Evolutionary conservation across 2,888 invertebrate species (phyloP).

Genomic region (Lamellibrachia columna): DNA sequence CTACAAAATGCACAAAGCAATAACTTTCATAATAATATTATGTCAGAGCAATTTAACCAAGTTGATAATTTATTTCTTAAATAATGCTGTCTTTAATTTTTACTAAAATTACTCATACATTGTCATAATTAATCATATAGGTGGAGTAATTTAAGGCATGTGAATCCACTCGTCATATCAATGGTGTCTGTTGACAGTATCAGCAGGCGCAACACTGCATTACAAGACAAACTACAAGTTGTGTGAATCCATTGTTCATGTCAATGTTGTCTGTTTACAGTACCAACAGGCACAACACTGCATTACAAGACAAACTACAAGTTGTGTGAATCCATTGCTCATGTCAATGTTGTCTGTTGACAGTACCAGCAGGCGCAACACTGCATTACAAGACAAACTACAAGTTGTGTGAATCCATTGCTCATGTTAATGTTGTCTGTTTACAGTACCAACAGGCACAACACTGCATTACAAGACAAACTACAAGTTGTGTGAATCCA

Average conservation of each 20-base stretch:
- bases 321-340: neutral
- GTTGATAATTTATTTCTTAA: too few relatives aligned
- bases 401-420: neutral
- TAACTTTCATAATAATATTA: too few relatives aligned
- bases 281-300: neutral
- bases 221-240: neutral
- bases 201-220: conserved; percentile 1
- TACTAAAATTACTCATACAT: too few relatives aligned
- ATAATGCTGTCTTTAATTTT: too few relatives aligned
- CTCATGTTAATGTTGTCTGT: neutral
- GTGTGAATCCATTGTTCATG: neutral
- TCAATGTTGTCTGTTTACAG: conserved; percentile 5
- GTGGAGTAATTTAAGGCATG: neutral
- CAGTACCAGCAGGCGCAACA: neutral
- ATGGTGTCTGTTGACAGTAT: conserved; percentile 16
- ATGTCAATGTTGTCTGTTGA: conserved; percentile 12
- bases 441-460: neutral
- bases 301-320: neutral
- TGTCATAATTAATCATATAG: too few relatives aligned
- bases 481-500: neutral
- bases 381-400: neutral
- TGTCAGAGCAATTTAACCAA: too few relatives aligned
- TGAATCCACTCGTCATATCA: neutral
- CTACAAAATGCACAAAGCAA: too few relatives aligned
- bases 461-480: neutral